phyloP scores from a whole-genome alignment of 2,797 vertebrate genomes.

The Galagoides demidoff region DNA sequence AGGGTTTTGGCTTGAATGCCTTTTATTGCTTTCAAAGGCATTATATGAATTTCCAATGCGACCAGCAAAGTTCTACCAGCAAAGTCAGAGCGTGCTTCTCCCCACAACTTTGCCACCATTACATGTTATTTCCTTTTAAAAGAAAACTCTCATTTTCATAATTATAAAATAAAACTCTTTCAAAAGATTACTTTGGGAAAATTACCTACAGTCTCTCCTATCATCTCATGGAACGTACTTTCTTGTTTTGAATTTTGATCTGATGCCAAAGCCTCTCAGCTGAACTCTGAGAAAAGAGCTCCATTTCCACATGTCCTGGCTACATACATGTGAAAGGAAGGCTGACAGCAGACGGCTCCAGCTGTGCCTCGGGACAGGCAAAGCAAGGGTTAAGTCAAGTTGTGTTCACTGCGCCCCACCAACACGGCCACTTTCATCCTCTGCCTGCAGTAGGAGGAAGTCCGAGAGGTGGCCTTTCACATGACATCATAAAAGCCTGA shows the following conservation, averaged over 20 bases:
- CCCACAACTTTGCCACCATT: not conserved
- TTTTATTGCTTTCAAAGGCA: not conserved
- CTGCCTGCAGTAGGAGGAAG: constrained; percentile 88
- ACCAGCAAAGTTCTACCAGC: not conserved
- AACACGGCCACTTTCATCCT: constrained; percentile 86
- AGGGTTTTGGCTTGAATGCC: not conserved
- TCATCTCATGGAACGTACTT: not conserved
- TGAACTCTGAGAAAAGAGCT: not conserved
- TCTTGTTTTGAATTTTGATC: not conserved
- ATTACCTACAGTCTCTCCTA: not conserved
- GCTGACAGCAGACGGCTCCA: not conserved
- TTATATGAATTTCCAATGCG: not conserved
- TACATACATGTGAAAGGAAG: not conserved
- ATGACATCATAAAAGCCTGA: constrained; percentile 97
- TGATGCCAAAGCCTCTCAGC: not conserved
- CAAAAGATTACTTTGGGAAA: not conserved
- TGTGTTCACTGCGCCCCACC: constrained; percentile 74
- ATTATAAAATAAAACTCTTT: constrained; percentile 6
- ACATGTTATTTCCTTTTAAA: not conserved
- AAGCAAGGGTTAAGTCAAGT: constrained; percentile 83
- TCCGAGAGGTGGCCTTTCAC: constrained; percentile 92
- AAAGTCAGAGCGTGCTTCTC: not conserved
- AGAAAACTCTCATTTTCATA: not conserved
- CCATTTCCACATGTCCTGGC: not conserved
- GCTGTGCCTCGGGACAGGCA: not conserved